Evolutionary conservation across 1,140 invertebrate species (phyloP).

Genomic region (Trichoplusia ni): DNA sequence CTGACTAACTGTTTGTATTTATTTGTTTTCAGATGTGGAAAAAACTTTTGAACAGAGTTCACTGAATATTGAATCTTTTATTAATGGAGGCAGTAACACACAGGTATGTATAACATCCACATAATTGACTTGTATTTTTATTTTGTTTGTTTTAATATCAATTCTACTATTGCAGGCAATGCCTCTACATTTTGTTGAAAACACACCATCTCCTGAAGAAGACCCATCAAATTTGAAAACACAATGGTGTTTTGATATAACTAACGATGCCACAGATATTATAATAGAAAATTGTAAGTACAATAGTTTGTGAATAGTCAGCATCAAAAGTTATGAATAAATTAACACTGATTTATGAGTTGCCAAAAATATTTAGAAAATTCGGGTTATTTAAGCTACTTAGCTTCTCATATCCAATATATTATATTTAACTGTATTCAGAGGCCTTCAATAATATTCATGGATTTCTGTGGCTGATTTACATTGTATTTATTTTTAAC

Average conservation of each 20-base stretch:
- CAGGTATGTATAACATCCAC: constrained; percentile 40
- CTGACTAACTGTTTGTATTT: neutral
- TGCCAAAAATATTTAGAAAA: no score
- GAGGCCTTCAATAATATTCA: no score
- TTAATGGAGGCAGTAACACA: constrained; percentile 37
- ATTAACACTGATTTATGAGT: no score
- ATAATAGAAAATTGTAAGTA: constrained; percentile 14
- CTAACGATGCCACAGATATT: neutral
- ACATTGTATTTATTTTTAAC: no score
- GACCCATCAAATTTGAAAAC: neutral
- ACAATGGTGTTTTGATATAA: neutral
- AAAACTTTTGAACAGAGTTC: constrained; percentile 22
- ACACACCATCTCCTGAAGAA: neutral
- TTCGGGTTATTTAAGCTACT: no score
- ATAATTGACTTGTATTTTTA: neutral
- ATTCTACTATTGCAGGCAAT: neutral
- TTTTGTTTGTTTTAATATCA: neutral
- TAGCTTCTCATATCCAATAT: no score
- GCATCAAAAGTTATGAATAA: no score
- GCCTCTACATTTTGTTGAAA: neutral
- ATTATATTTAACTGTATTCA: no score
- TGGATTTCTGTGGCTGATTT: no score
- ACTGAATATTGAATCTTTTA: constrained; percentile 56
- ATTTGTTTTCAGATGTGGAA: neutral
- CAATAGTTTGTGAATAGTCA: neutral